Evolutionary conservation across 1,140 invertebrate species (phyloP).

Genomic region (Drosophila melanica): DNA sequence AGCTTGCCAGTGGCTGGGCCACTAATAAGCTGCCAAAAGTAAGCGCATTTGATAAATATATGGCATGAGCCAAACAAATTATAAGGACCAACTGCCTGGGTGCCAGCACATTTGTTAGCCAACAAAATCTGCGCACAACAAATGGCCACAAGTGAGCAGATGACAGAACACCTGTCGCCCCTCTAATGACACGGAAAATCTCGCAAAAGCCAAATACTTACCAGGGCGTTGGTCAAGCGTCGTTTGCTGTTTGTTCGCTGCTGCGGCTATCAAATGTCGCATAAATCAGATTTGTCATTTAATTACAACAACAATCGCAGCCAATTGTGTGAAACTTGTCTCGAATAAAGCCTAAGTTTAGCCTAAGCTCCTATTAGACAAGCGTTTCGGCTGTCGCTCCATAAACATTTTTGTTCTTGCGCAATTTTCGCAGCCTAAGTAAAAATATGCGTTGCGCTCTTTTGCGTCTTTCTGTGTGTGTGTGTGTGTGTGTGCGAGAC

Average conservation of each 20-base stretch:
- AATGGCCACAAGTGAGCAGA: conserved; percentile 51
- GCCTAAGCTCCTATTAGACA: conserved; percentile 58
- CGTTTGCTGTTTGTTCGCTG: conserved; percentile 34
- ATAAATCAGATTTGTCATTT: conserved; percentile 80
- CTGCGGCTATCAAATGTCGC: conserved; percentile 71
- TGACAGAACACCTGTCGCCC: conserved; percentile 39
- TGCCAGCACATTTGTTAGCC: conserved; percentile 39
- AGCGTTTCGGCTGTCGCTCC: conserved; percentile 29
- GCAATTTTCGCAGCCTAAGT: conserved; percentile 32
- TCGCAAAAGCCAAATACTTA: conserved; percentile 32
- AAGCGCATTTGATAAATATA: conserved; percentile 77
- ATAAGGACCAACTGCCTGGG: conserved; percentile 38
- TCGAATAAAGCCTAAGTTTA: conserved; percentile 44
- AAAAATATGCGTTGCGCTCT: conserved; percentile 45
- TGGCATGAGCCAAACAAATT: conserved; percentile 75
- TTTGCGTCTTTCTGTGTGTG: conserved; percentile 18
- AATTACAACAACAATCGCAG: conserved; percentile 48
- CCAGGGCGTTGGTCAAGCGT: conserved; percentile 39
- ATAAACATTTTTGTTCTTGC: conserved; percentile 27
- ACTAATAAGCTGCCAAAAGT: conserved; percentile 78
- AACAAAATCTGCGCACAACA: conserved; percentile 33
- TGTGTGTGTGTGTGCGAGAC: conserved; percentile 14
- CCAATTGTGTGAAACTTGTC: conserved; percentile 10
- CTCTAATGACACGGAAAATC: conserved; percentile 41
- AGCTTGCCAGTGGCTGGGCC: conserved; percentile 20